Conservation (phyloP, 2,888 invertebrate species). For the Epistrophe eligans region DNA sequence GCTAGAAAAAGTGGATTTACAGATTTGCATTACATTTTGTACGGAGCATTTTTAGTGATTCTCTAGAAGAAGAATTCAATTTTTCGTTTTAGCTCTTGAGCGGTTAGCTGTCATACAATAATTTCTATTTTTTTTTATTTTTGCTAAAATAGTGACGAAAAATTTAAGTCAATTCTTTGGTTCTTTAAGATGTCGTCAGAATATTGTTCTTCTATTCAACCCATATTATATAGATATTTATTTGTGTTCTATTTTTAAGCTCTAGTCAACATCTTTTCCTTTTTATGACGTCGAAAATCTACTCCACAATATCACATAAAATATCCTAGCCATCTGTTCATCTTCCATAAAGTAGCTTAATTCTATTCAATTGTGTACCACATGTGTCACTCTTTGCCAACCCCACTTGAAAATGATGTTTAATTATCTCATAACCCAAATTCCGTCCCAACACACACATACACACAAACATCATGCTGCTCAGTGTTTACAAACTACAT, state of each 20-base stretch:
- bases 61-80: no score
- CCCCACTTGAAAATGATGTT: conserved; percentile 63
- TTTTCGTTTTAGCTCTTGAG: no score
- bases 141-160: no score
- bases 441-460: conserved; percentile 13
- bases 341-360: conserved; percentile 47
- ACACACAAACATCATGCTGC: not conserved
- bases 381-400: conserved; percentile 56
- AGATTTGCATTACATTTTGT: no score
- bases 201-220: no score
- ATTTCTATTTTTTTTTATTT: no score
- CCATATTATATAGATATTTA: not conserved
- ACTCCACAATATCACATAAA: conserved; percentile 14
- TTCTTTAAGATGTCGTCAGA: no score
- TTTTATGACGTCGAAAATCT: conserved; percentile 15
- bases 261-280: conserved; percentile 3
- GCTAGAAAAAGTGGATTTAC: no score
- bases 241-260: not conserved
- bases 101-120: no score
- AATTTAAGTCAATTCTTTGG: no score
- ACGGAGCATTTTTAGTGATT: no score
- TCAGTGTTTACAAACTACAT: conserved; percentile 30
- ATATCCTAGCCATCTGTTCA: conserved; percentile 39
- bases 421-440: conserved; percentile 73
- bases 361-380: conserved; percentile 56